Evolutionary conservation across 1,140 invertebrate genomes (phyloP).

Genomic region (Zaprionus capensis): DNA sequence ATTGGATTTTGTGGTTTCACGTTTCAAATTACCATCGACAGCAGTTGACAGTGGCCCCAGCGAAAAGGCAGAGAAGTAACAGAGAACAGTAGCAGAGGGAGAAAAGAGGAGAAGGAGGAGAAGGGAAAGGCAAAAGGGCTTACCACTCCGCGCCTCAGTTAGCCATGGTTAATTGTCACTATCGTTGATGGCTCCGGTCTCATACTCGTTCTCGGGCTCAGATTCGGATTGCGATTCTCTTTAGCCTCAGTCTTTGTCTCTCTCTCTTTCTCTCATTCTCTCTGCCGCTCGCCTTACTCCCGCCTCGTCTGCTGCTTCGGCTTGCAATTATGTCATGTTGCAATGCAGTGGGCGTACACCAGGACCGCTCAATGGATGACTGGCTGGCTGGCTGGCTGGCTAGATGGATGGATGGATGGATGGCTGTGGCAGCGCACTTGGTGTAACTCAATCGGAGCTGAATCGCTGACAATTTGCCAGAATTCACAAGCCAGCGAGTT

Average conservation of each 20-base stretch:
- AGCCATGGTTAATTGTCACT: slow-evolving; percentile 79
- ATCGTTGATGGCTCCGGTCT: slow-evolving; percentile 57
- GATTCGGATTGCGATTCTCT: neutral
- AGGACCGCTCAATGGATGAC: neutral
- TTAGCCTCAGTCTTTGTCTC: neutral
- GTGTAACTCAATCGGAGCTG: slow-evolving; percentile 49
- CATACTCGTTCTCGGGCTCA: slow-evolving; percentile 10
- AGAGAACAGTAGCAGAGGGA: neutral
- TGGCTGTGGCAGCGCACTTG: slow-evolving; percentile 18
- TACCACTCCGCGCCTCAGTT: slow-evolving; percentile 50
- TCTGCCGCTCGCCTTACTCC: slow-evolving; percentile 6
- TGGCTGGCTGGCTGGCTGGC: neutral
- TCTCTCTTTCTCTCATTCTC: neutral
- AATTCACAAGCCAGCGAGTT: slow-evolving; percentile 50
- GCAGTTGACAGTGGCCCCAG: slow-evolving; percentile 58
- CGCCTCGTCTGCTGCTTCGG: slow-evolving; percentile 12
- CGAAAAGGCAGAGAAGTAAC: slow-evolving; percentile 19
- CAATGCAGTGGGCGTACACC: slow-evolving; percentile 58
- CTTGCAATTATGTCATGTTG: slow-evolving; percentile 66
- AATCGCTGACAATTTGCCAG: slow-evolving; percentile 54
- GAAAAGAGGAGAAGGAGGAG: neutral
- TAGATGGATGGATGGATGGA: neutral
- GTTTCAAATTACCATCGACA: slow-evolving; percentile 82
- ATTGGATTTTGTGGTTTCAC: slow-evolving; percentile 82
- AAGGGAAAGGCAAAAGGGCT: neutral